Evolutionary conservation across 1,140 invertebrate species (phyloP).

Genomic region (Orchesella cincta): DNA sequence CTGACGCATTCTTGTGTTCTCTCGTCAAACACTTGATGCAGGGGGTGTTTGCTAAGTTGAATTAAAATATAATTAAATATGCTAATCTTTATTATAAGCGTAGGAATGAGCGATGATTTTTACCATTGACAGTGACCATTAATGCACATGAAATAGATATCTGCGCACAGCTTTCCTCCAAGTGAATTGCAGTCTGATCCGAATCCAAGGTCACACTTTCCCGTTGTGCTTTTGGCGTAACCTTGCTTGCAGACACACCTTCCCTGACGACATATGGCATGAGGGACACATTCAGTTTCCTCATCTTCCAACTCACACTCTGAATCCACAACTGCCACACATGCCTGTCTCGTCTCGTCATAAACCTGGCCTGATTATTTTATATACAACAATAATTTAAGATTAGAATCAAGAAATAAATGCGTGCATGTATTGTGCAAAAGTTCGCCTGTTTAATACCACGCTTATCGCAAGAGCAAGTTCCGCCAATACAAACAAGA

Average conservation of each 20-base stretch:
- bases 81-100: neutral
- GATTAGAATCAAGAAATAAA: neutral
- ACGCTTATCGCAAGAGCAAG: constrained; percentile 1
- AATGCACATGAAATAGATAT: constrained; percentile 21
- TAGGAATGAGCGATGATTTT: too few relatives aligned
- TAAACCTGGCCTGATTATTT: constrained; percentile 15
- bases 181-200: neutral
- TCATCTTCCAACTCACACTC: constrained; percentile 9
- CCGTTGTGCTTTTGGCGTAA: neutral
- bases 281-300: neutral
- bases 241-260: neutral
- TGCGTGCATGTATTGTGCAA: neutral
- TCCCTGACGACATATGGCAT: constrained; percentile 6
- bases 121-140: constrained; percentile 24
- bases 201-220: constrained; percentile 1
- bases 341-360: neutral
- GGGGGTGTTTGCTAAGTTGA: neutral
- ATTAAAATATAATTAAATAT: neutral
- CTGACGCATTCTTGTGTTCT: constrained; percentile 23
- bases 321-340: constrained; percentile 1
- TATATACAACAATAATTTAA: neutral
- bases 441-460: neutral
- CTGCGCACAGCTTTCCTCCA: neutral
- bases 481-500: constrained; percentile 3
- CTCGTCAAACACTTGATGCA: constrained; percentile 27